Evolutionary conservation across 2,888 invertebrate genomes (phyloP), one percentile per base, ranked within the genome.

Genomic region (Lampropteryx suffumata): DNA sequence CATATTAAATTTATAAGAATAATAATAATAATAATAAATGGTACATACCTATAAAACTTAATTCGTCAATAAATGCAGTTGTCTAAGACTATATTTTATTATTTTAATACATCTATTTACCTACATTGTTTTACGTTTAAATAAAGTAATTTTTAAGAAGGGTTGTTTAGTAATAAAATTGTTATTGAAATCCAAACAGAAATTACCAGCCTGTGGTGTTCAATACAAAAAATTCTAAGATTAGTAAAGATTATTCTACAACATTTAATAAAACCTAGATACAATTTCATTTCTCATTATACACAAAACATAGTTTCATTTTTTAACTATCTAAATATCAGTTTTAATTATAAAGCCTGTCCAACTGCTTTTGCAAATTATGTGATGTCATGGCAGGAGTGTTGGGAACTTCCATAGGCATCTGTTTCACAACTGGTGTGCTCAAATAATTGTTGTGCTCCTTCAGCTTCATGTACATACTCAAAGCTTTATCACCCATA

Each of bases 381-480:
- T 76, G 71, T 21, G 87, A 87, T 2, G 82, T 87, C 0, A 79
- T 55, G 0, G 78, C 73, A 0, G 89, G 89, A 1, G 89, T 87
- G 49, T 84, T 78, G 0, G 73, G 73, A 0, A 65, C 52, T 6
- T 42, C 49, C 1, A 37, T 9, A 5, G 57, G 50, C 0, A 57
- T 60, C 17, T 62, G 57, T 53, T 80, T 83, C 0, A 69, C 64
- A 9, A 72, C 55, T 2, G 89, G 90, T 6, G 90, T 89, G 40
- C 67, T 80, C 26, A 90, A 59, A 53, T 87, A 90, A 37, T 77
- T 74, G 79, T 88, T 80, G 5, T 79, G 72, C 54, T 82, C 75
- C 35, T 87, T 90, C 76, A 86, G 82, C 54, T 84, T 66, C 80
- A 87, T 73, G 26, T 90, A 89, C 72, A 88, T 79, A 52, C 67